phyloP scores from a whole-genome alignment of 2,888 invertebrate species.

The Sesia bembeciformis region DNA sequence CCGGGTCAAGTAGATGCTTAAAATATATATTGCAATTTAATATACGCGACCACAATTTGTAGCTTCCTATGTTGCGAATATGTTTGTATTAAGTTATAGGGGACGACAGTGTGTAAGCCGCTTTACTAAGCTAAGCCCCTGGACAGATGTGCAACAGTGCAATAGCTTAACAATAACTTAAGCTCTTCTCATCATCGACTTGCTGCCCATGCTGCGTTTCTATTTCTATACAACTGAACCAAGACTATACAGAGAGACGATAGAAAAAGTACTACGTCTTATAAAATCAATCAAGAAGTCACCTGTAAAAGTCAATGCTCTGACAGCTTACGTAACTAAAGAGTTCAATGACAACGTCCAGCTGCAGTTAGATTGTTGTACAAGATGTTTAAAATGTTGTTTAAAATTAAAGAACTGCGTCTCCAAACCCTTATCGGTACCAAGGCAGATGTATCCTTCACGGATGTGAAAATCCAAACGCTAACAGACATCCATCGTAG shows the following conservation, averaged over 20 bases:
- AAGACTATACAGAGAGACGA: neutral
- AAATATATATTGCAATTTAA: too few relatives aligned
- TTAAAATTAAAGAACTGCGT: slow-evolving; percentile 6
- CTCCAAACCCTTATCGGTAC: slow-evolving; percentile 3
- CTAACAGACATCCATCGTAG: neutral
- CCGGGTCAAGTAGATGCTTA: too few relatives aligned
- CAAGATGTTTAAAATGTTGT: too few relatives aligned
- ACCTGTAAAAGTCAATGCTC: neutral
- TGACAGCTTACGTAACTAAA: neutral
- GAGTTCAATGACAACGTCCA: neutral
- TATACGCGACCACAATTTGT: neutral
- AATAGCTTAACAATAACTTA: slow-evolving; percentile 43
- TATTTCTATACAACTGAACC: slow-evolving; percentile 2
- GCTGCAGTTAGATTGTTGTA: slow-evolving; percentile 1
- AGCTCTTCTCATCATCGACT: slow-evolving; percentile 29
- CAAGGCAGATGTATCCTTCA: slow-evolving; percentile 5
- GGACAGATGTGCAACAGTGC: slow-evolving; percentile 21
- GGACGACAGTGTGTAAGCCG: slow-evolving; percentile 18
- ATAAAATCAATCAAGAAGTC: neutral
- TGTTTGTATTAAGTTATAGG: neutral
- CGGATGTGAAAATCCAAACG: slow-evolving; percentile 3
- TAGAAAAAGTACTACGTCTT: neutral
- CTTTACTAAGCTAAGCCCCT: slow-evolving; percentile 15
- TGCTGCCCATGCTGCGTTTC: slow-evolving; percentile 25
- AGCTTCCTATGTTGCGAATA: neutral